Evolutionary conservation across 2,888 invertebrate genomes (phyloP).

Genomic region (Escarpia spicata): DNA sequence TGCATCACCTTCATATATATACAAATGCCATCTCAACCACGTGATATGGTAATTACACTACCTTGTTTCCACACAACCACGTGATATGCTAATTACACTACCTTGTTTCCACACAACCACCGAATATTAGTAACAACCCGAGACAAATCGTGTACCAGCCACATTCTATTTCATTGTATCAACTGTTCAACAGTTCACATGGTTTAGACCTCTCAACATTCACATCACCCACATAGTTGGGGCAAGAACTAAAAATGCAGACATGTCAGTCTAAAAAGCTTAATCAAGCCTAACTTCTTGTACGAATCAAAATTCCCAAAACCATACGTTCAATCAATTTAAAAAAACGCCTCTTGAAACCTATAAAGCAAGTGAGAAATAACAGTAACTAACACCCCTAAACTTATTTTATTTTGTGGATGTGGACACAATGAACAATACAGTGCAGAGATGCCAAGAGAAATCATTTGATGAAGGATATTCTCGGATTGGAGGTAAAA

Average conservation of each 20-base stretch:
- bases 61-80: background rate
- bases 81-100: background rate
- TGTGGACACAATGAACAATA: no score
- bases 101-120: background rate
- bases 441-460: no score
- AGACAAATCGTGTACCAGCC: background rate
- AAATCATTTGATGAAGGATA: no score
- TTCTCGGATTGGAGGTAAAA: no score
- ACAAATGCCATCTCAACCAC: background rate
- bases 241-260: no score
- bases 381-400: no score
- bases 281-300: background rate
- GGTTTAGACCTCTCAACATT: background rate
- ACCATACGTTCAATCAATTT: background rate
- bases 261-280: no score
- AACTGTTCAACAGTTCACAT: slow-evolving; percentile 10
- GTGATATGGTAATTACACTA: background rate
- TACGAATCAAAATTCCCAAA: background rate
- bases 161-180: background rate
- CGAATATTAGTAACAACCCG: background rate
- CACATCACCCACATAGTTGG: no score
- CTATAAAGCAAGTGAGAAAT: background rate
- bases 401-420: no score
- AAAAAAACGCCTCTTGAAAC: background rate
- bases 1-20: background rate